Base-by-base conservation (phyloP, 2,113 vertebrate species). In the Numida meleagris region DNA sequence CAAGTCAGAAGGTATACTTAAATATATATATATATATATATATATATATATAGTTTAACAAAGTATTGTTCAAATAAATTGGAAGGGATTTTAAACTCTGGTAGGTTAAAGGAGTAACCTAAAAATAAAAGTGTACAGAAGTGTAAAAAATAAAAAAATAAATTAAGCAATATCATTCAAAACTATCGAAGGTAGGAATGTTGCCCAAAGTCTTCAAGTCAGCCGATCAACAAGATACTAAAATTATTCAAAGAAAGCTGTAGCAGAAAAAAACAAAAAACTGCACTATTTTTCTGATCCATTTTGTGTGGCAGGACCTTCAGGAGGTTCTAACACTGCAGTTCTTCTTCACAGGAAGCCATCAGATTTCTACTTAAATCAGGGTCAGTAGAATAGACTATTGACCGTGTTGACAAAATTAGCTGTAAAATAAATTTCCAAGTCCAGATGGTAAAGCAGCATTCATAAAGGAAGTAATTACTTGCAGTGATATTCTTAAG, bases 381-480 rank as follows among this genome's bases (percentile, higher is more conserved):
- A 78, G 8, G 45, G 12, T 82, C 66, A 67, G 25, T 51, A 51
- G 53, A 76, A 85, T 59, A 82, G 46, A 59, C 50, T 74, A 38
- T 48, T 74, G 70, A 75, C 46, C 45, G 76, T 77, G 19, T 7
- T 80, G 67, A 79, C 4, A 3, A 93, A 83, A 88, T 82, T 14
- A 81, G 15, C 55, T 50, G 24, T 90, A 70, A 66, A 50, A 53
- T 88, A 61, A 79, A 70, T 83, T 94, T 92, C 46, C 18, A 86
- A 42, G 33, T 72, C 51, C 86, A 91, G 81, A 68, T 94, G 91
- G 84, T 86, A 48, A 77, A 92, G 45, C 63, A 74, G 59, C 50
- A 58, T 74, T 94, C 4, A 4, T 88, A 53, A 83, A 80, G 82
- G 59, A 80, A 86, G 40, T 33, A 88, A 76, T 90, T 92, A 75